Conservation (phyloP, 2,113 vertebrate species). For the Triplophysa dalaica region DNA sequence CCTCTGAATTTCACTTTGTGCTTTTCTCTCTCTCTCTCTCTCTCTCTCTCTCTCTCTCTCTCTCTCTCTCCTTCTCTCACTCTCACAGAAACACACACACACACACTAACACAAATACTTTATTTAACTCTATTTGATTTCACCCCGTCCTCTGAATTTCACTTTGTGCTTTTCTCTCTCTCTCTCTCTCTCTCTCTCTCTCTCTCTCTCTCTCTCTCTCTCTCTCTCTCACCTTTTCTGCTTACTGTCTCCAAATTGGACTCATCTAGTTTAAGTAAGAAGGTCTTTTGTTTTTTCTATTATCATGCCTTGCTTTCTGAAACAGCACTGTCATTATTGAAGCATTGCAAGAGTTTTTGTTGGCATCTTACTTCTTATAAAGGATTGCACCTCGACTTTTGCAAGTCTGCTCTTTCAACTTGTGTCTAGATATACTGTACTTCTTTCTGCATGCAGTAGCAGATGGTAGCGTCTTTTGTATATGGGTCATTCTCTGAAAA, state of each 20-base stretch:
- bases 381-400: neutral
- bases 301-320: constrained; percentile 16
- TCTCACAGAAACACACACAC: too few species aligned
- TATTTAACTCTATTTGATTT: too few species aligned
- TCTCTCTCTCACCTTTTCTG: neutral
- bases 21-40: constrained; percentile 8
- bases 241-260: constrained; percentile 13
- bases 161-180: too few species aligned
- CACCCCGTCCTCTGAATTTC: too few species aligned
- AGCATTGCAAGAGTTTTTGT: neutral
- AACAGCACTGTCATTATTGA: neutral
- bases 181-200: too few species aligned
- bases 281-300: constrained; percentile 16
- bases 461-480: constrained; percentile 28
- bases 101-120: too few species aligned
- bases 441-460: constrained; percentile 31
- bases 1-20: constrained; percentile 23
- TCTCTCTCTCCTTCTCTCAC: neutral
- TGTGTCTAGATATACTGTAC: constrained; percentile 6
- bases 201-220: constrained; percentile 17
- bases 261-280: constrained; percentile 21
- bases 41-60: constrained; percentile 4
- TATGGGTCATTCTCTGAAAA: constrained; percentile 27
- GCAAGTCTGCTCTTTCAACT: neutral
- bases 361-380: neutral